Base-by-base conservation (phyloP, 2,888 invertebrate genomes). In the Melanchra persicariae region DNA sequence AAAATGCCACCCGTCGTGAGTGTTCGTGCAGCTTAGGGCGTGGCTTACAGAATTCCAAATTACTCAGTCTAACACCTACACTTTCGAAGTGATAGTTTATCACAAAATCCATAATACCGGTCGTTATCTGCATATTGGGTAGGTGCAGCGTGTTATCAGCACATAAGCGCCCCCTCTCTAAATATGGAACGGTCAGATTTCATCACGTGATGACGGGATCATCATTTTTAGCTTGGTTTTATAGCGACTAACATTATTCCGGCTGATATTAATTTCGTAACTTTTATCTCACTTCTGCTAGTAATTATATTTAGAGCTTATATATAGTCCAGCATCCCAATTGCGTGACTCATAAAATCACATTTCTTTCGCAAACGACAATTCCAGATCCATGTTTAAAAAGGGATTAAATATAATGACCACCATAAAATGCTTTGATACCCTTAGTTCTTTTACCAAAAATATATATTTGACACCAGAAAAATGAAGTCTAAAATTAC, bases 81-180 rank as follows among this genome's bases (percentile, higher is more conserved):
- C 6, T 52, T 74, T 40, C 43, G 12, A 34, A 37, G 30, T 34
- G 26, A 26, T 43, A 47, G 12, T 49, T 49, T 66, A 72, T 72
- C 76, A 55, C n/a, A 24, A 49, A 72, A 72, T 62, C 15, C n/a
- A 59, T 40, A 59, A 62, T 45, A 66, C 19, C 43, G 40, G 40
- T 52, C 26, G 45, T 74, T 78, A 78, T 78, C 77, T 37, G 12
- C 40, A 49, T 47, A 61, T 66, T 64, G 26, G 47, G 59, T 59
- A 59, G 66, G 66, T 73, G 73, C 73, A 73, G 73, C 52, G 26
- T 19, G 43, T 71, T 79, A 79, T 79, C 79, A 62, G n/a, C 26
- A 47, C 34, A 30, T 49, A 47, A 63, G 47, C 64, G 55, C 49
- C 63, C 70, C 52, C 24, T 63, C 57, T 66, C 52, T 69, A 77